These are phyloP conservation scores for Parapristionchus giblindavisi DNA, from an alignment of 2,888 invertebrate genomes.

Conservation along the genomic window DNA sequence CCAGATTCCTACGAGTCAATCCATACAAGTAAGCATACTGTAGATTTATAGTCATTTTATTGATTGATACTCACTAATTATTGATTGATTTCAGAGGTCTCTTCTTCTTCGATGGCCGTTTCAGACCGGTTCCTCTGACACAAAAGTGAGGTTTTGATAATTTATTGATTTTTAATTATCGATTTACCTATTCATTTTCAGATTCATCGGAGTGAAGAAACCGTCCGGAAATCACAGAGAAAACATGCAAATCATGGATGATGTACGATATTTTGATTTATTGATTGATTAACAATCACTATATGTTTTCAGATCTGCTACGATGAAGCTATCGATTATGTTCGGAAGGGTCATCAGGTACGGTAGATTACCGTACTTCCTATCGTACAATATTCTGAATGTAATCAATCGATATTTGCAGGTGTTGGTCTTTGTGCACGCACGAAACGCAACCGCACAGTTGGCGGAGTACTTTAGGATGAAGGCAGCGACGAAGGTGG, in stretches of 20 bases:
- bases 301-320: conserved; percentile 77
- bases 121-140: conserved; percentile 82
- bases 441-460: conserved; percentile 90
- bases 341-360: conserved; percentile 87
- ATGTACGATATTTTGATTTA: conserved; percentile 24
- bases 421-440: conserved; percentile 94
- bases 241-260: conserved; percentile 51
- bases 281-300: not conserved
- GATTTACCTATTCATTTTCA: too few relatives aligned
- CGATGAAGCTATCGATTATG: conserved; percentile 87
- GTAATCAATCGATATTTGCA: conserved; percentile 13
- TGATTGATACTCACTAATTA: not conserved
- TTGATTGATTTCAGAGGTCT: conserved; percentile 67
- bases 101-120: conserved; percentile 79
- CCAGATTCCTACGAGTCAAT: conserved; percentile 90
- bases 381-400: not conserved
- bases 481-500: conserved; percentile 80
- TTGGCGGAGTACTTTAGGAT: conserved; percentile 87
- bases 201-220: conserved; percentile 63
- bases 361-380: not conserved
- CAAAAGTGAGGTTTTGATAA: conserved; percentile 48
- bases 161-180: not conserved
- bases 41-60: not conserved
- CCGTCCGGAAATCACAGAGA: conserved; percentile 46
- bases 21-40: conserved; percentile 74